Conservation (phyloP, 2,888 invertebrate genomes). For the Neoitamus cyanurus region DNA sequence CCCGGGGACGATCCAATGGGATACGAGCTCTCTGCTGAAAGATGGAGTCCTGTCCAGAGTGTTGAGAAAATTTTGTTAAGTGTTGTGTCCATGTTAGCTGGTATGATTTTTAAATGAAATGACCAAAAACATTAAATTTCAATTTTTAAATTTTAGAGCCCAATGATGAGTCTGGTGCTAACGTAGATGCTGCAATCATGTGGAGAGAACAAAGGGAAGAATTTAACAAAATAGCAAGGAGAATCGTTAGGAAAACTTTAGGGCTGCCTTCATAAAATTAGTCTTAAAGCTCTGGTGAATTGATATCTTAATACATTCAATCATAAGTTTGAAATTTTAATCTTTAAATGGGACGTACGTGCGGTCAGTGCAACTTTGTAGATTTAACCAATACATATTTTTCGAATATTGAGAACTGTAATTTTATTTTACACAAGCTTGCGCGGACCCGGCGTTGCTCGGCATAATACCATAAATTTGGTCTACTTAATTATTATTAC, state of each 20-base stretch:
- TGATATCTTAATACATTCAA: not conserved
- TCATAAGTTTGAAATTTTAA: not conserved
- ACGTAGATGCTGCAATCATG: slow-evolving; percentile 99
- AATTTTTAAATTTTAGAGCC: slow-evolving; percentile 76
- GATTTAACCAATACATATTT: not conserved
- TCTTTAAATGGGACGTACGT: not conserved
- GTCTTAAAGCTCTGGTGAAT: not conserved
- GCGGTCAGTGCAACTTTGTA: not conserved
- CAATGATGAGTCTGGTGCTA: slow-evolving; percentile 98
- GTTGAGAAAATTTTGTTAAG: slow-evolving; percentile 98
- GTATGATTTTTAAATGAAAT: slow-evolving; percentile 64
- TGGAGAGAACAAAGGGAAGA: slow-evolving; percentile 96
- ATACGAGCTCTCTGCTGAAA: slow-evolving; percentile 97
- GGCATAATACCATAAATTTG: too few species aligned
- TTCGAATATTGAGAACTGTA: not conserved
- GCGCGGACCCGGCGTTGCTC: too few species aligned
- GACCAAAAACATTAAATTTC: not conserved
- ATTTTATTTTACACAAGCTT: slow-evolving; percentile 46
- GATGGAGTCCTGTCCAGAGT: slow-evolving; percentile 99
- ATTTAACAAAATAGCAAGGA: slow-evolving; percentile 92
- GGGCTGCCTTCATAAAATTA: slow-evolving; percentile 70
- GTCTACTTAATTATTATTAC: too few species aligned
- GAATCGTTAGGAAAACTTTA: slow-evolving; percentile 90
- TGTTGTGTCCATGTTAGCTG: slow-evolving; percentile 97
- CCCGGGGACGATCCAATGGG: slow-evolving; percentile 99